A percentile compares a stretch with the other conserved stretches of the same genome.
Evolutionary conservation across 2,888 invertebrate species (phyloP).

Genomic region (Perdita meconis): DNA sequence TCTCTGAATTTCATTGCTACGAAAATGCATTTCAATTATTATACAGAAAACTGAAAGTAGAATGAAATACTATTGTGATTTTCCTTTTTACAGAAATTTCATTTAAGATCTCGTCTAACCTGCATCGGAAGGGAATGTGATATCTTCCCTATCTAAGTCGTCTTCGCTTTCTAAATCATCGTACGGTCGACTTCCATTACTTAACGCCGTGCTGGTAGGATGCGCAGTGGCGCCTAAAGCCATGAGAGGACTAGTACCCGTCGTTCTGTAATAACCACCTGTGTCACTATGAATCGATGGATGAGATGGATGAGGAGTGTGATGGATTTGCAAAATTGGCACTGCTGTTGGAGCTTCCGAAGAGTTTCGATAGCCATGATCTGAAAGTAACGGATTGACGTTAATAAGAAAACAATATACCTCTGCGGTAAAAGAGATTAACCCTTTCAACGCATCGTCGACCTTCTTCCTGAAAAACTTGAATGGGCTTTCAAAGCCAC

Average conservation of each 20-base stretch:
- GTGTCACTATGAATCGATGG: slow-evolving; percentile 77
- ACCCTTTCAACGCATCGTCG: not conserved
- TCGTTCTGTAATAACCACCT: slow-evolving; percentile 85
- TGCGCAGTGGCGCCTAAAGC: slow-evolving; percentile 84
- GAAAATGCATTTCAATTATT: too few relatives aligned
- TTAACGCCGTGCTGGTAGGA: slow-evolving; percentile 85
- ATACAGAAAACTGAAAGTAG: too few relatives aligned
- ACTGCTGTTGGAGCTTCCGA: slow-evolving; percentile 79
- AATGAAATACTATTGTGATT: too few relatives aligned
- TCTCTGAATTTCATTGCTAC: too few relatives aligned
- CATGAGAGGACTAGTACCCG: slow-evolving; percentile 87
- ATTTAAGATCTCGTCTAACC: slow-evolving; percentile 83
- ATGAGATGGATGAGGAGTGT: slow-evolving; percentile 77
- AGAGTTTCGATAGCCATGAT: slow-evolving; percentile 81
- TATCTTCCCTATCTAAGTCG: slow-evolving; percentile 93
- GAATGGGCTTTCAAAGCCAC: too few relatives aligned
- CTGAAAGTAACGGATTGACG: slow-evolving; percentile 53
- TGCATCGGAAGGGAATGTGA: slow-evolving; percentile 92
- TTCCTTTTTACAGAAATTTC: not conserved
- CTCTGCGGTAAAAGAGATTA: not conserved
- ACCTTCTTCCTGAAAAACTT: too few relatives aligned
- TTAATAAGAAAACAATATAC: not conserved
- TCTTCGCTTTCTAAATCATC: slow-evolving; percentile 96
- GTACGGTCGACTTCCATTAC: slow-evolving; percentile 88
- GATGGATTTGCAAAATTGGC: slow-evolving; percentile 79